Base-by-base conservation (phyloP, 2,888 invertebrate genomes). In the Gonocerus acuteangulatus region DNA sequence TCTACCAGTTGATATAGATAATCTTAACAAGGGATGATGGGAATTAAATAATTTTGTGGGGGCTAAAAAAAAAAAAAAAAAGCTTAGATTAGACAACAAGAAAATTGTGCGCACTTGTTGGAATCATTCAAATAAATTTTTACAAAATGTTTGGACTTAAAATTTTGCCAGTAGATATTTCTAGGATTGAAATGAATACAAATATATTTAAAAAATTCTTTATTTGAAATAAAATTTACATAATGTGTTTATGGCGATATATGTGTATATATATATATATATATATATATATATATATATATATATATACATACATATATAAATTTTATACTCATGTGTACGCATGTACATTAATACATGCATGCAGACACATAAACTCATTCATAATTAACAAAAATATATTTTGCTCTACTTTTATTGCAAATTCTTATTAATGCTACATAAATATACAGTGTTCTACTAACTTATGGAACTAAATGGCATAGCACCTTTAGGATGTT, bases 261-360 rank as follows among this genome's bases (percentile, higher is more conserved):
- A 59, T 48, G 48, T 59, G 11, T 34, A 59, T 59, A 15, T 59
- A 59, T 59, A 58, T 34, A 48, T 58, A 21, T 58, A 47, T 58
- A 58, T 58, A 58, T 58, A 48, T 59, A 59, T 59, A 59, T 59
- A 48, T 48, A 59, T 48, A 48, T 23, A 23, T 49, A 49, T 49
- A 23, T 47, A 47, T 47, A 47, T 18, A 47, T 9, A 27, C 18
- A 47, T 47, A 47, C 18, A 47, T 47, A n/a, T n/a, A n/a, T n/a
- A n/a, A n/a, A n/a, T n/a, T n/a, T n/a, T n/a, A n/a, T n/a, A n/a
- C n/a, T n/a, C n/a, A 15, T 59, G 48, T 59, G 48, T 34, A 48
- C 48, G 15, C 47, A 47, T 58, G 48, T 58, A 58, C 48, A 48
- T 59, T 48, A 48, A 59, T 59, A 48, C 39, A 59, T 48, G 48